phyloP scores from a whole-genome alignment of 2,888 invertebrate genomes.

The Ecliptopera silaceata region DNA sequence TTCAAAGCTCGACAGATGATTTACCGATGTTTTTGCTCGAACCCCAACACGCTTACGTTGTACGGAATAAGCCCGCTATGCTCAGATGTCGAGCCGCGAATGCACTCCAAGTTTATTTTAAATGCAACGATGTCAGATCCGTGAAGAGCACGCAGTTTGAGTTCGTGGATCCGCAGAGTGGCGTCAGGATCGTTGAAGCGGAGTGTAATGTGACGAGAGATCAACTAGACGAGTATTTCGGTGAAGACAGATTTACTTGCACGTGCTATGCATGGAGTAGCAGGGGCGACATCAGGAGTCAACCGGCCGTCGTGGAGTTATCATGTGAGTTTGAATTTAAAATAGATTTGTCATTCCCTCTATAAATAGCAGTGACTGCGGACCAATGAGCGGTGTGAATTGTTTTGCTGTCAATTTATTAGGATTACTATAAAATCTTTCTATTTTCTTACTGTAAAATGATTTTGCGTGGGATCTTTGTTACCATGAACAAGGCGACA shows the following conservation, averaged over 20 bases:
- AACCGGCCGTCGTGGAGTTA: slow-evolving; percentile 93
- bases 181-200: slow-evolving; percentile 93
- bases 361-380: slow-evolving; percentile 25
- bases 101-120: slow-evolving; percentile 93
- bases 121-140: slow-evolving; percentile 92
- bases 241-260: slow-evolving; percentile 94
- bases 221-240: slow-evolving; percentile 96
- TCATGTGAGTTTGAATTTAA: slow-evolving; percentile 91
- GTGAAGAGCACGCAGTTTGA: slow-evolving; percentile 88
- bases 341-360: slow-evolving; percentile 37
- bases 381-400: slow-evolving; percentile 17
- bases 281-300: slow-evolving; percentile 93
- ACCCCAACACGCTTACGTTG: slow-evolving; percentile 94
- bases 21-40: slow-evolving; percentile 94
- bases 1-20: slow-evolving; percentile 85
- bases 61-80: slow-evolving; percentile 94
- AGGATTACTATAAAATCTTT: slow-evolving; percentile 5
- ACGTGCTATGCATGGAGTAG: slow-evolving; percentile 97
- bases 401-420: slow-evolving; percentile 24
- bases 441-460: slow-evolving; percentile 1
- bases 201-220: slow-evolving; percentile 94
- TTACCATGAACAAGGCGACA: background rate
- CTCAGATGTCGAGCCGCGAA: slow-evolving; percentile 95
- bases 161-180: slow-evolving; percentile 95
- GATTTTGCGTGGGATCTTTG: background rate